Evolutionary conservation across 1,140 invertebrate genomes (phyloP), one percentile per base, ranked within the genome.

Genomic region (Drosophila lowei): DNA sequence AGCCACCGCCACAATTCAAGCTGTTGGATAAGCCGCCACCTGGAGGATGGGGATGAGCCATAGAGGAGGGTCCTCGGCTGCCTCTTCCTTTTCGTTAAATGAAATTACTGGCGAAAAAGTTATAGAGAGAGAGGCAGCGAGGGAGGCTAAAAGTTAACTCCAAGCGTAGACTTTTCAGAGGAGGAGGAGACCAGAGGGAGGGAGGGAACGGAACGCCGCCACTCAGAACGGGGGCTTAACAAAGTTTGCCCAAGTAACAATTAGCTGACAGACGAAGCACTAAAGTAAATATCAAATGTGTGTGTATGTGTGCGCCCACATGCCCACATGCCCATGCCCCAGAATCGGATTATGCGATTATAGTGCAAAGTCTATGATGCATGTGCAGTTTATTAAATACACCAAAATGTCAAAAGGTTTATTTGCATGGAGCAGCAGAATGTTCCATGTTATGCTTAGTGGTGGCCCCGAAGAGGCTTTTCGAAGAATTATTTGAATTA

Each of bases 211-310:
- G 34, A 34, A 34, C 4, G 34, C 34, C 4, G 34, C 34, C 11
- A 38, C 34, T 38, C 34, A 38, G 4, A 38, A 38, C 11, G 34
- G 46, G 49, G 66, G 25, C 42, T 55, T 41, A 44, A 23, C 13
- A 47, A 83, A 84, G 54, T 84, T 85, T 54, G 54, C 11, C 77
- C 66, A 74, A 70, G 79, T 80, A 86, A 77, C 80, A 85, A 85
- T 85, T 85, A 85, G 83, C 68, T 42, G 59, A 52, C 46, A 52
- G 55, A 62, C 25, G 50, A 53, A 50, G 48, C 47, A 72, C 58
- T 46, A 52, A 56, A 62, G 62, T 48, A 79, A 57, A 81, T 71
- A 71, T 71, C 25, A 50, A 44, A 73, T 71, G 38, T 60, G 41
- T 38, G 41, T 16, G 25, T 4, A 23, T 28, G 6, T 18, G 16